Evolutionary conservation across 2,113 vertebrate genomes (phyloP).

Genomic region (Dicaeum eximium): DNA sequence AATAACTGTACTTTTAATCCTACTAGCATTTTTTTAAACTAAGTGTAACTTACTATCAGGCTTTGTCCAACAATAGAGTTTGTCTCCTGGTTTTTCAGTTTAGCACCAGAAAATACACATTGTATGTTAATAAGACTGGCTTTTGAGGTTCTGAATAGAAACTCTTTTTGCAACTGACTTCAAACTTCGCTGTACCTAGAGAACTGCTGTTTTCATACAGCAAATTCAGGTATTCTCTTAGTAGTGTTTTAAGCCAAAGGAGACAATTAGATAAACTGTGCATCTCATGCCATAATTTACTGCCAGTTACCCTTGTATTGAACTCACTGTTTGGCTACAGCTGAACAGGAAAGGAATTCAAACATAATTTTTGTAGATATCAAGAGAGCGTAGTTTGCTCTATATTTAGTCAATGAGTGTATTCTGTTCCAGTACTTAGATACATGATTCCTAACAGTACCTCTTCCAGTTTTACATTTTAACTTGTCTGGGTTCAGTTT

Average conservation of each 20-base stretch:
- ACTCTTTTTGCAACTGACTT: not conserved
- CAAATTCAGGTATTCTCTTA: not conserved
- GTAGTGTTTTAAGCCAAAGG: not conserved
- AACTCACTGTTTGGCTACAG: not conserved
- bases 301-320: not conserved
- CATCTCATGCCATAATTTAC: not conserved
- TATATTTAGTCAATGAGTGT: not conserved
- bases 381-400: not conserved
- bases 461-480: not conserved
- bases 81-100: not conserved
- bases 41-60: not conserved
- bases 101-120: not conserved
- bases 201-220: not conserved
- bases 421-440: not conserved
- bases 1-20: not conserved
- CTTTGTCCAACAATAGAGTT: not conserved
- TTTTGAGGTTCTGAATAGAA: not conserved
- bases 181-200: not conserved
- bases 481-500: not conserved
- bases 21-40: not conserved
- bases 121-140: accelerated
- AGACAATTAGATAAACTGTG: not conserved
- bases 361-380: not conserved
- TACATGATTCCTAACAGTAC: not conserved
- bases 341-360: not conserved